Evolutionary conservation across 1,140 invertebrate genomes (phyloP).

Genomic region (Oscheius sp.): DNA sequence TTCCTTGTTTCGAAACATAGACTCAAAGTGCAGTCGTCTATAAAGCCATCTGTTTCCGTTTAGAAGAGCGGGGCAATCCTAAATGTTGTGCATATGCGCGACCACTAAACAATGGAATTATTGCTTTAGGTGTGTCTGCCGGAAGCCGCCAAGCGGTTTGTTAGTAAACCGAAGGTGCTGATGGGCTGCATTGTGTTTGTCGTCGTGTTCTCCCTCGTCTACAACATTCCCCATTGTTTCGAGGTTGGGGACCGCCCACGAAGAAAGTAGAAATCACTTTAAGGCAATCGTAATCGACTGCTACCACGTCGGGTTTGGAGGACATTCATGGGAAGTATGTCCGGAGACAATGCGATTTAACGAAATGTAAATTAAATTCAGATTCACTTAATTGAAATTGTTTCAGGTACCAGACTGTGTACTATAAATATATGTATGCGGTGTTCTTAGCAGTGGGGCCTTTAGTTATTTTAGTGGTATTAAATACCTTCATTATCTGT

Average conservation of each 20-base stretch:
- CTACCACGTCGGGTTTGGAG: slow-evolving; percentile 54
- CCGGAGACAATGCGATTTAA: slow-evolving; percentile 49
- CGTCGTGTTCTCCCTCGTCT: slow-evolving; percentile 51
- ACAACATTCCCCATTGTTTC: slow-evolving; percentile 60
- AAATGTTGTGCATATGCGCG: not conserved
- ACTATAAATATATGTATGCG: slow-evolving; percentile 60
- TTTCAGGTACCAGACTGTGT: slow-evolving; percentile 53
- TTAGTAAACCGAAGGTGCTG: slow-evolving; percentile 38
- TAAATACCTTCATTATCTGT: slow-evolving; percentile 55
- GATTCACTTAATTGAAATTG: not conserved
- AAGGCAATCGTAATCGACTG: slow-evolving; percentile 51
- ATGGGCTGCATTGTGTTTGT: slow-evolving; percentile 33
- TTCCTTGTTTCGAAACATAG: too few species aligned
- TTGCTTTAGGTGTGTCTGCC: slow-evolving; percentile 51
- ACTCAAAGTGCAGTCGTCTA: too few species aligned
- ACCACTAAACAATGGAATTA: not conserved
- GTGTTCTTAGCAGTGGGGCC: slow-evolving; percentile 58
- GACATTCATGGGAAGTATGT: slow-evolving; percentile 52
- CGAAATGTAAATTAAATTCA: slow-evolving; percentile 30
- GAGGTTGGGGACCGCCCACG: slow-evolving; percentile 25
- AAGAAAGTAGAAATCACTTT: not conserved
- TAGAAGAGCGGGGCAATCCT: slow-evolving; percentile 9
- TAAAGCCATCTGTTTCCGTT: not conserved
- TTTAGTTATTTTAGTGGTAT: slow-evolving; percentile 47
- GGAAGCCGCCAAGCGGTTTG: slow-evolving; percentile 25